Conservation (phyloP, 2,797 vertebrate genomes). For the Falco rusticolus region DNA sequence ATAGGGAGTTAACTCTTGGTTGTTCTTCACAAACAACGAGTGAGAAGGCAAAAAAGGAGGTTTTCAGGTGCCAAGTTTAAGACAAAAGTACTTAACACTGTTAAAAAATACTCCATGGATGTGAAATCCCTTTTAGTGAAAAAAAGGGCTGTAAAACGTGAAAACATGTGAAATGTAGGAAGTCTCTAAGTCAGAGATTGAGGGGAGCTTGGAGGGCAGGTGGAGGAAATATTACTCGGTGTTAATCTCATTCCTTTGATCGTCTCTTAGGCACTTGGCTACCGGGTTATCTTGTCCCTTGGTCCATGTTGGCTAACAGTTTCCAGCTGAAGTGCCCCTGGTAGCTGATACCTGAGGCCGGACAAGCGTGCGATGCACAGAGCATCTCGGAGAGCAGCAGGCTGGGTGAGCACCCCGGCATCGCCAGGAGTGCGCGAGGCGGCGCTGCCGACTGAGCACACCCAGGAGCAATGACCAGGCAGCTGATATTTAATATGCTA, state of each 20-base stretch:
- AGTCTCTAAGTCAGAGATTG: neutral
- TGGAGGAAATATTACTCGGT: neutral
- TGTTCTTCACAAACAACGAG: neutral
- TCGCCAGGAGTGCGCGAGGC: fast-evolving
- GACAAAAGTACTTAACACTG: neutral
- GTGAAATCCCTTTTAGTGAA: neutral
- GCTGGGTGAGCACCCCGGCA: neutral
- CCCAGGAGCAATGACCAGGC: neutral
- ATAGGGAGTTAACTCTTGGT: neutral
- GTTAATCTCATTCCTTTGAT: neutral
- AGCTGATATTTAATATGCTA: neutral
- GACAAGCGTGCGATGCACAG: neutral
- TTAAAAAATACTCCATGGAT: neutral
- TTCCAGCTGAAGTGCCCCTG: neutral
- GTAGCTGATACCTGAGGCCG: neutral
- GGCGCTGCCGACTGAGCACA: neutral
- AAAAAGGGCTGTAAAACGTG: neutral
- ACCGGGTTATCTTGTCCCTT: neutral
- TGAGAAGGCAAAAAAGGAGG: neutral
- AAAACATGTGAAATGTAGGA: neutral
- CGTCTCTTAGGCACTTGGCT: neutral
- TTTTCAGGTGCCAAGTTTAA: neutral
- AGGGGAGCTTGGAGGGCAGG: neutral
- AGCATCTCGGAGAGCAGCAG: neutral
- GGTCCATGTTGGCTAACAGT: fast-evolving